phyloP scores from a whole-genome alignment of 1,140 invertebrate species.

The Drosophila baimaii region DNA sequence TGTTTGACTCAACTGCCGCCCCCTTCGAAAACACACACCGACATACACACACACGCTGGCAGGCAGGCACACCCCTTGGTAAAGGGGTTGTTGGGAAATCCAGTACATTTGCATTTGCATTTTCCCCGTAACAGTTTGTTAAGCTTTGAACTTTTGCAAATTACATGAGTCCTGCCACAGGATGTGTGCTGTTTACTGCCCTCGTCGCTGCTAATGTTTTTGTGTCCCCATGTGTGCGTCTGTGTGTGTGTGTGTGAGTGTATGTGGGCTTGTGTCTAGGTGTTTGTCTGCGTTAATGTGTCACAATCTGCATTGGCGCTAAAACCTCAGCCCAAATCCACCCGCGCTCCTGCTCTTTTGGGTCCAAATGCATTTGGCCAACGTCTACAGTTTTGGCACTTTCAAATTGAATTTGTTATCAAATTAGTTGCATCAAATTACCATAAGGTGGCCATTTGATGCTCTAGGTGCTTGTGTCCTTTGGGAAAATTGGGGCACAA shows the following conservation, averaged over 20 bases:
- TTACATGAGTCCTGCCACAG: conserved; percentile 77
- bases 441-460: conserved; percentile 56
- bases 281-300: conserved; percentile 69
- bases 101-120: conserved; percentile 74
- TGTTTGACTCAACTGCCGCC: conserved; percentile 40
- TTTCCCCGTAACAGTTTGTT: conserved; percentile 75
- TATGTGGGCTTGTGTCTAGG: conserved; percentile 34
- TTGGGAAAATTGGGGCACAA: neutral
- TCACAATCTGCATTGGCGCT: conserved; percentile 59
- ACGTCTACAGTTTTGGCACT: conserved; percentile 64
- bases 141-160: conserved; percentile 82
- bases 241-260: conserved; percentile 1
- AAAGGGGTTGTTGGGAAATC: conserved; percentile 29
- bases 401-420: conserved; percentile 80
- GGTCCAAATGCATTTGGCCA: conserved; percentile 54
- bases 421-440: conserved; percentile 77
- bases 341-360: neutral
- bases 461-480: conserved; percentile 8
- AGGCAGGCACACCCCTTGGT: neutral
- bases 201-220: conserved; percentile 23
- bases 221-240: neutral
- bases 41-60: neutral
- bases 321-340: conserved; percentile 38
- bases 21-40: conserved; percentile 16
- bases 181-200: conserved; percentile 62